phyloP scores from a whole-genome alignment of 2,797 vertebrate genomes.

The Prunella strophiata region DNA sequence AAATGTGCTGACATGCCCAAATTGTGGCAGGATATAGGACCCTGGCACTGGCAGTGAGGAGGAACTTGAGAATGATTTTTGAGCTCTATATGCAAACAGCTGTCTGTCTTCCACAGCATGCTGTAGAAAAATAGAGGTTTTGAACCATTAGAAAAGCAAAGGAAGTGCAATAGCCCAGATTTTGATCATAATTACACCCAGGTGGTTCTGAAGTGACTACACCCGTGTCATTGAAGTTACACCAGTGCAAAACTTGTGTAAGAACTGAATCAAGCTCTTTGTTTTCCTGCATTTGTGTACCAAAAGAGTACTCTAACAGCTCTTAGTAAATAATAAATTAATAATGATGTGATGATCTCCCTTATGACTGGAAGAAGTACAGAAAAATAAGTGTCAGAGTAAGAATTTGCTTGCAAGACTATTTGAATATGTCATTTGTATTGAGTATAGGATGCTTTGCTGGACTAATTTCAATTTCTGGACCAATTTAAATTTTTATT shows the following conservation, averaged over 20 bases:
- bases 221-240: constrained; percentile 41
- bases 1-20: not conserved
- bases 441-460: not conserved
- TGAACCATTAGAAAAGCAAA: constrained; percentile 51
- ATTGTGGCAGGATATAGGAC: constrained; percentile 4
- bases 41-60: not conserved
- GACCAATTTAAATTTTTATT: not conserved
- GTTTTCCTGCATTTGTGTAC: constrained; percentile 48
- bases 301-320: constrained; percentile 55
- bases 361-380: constrained; percentile 46
- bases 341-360: constrained; percentile 58
- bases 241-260: constrained; percentile 49
- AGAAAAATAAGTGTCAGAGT: constrained; percentile 29
- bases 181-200: constrained; percentile 66
- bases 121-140: constrained; percentile 39
- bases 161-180: constrained; percentile 63
- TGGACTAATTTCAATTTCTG: not conserved
- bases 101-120: constrained; percentile 37
- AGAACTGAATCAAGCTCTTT: constrained; percentile 52
- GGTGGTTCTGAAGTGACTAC: constrained; percentile 69
- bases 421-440: not conserved
- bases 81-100: constrained; percentile 48
- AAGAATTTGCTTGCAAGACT: constrained; percentile 1
- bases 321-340: constrained; percentile 70
- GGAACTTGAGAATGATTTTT: constrained; percentile 41